Evolutionary conservation across 2,888 invertebrate genomes (phyloP).

Genomic region (Drosophila robusta): DNA sequence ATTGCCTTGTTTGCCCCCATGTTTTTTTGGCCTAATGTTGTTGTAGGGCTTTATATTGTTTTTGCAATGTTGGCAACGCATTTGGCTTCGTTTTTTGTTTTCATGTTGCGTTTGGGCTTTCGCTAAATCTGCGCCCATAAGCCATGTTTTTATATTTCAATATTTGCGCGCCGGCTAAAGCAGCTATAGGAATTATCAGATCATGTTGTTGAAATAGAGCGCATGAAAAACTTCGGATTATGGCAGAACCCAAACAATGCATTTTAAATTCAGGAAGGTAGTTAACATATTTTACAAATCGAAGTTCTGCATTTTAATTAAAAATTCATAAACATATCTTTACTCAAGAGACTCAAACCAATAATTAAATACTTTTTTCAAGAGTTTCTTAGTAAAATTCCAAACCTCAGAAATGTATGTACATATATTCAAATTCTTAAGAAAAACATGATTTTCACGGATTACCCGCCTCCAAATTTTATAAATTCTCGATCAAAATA

Average conservation of each 20-base stretch:
- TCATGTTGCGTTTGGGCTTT: slow-evolving; percentile 44
- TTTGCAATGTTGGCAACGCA: slow-evolving; percentile 65
- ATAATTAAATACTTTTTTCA: too few relatives aligned
- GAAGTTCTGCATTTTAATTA: neutral
- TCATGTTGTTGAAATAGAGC: slow-evolving; percentile 16
- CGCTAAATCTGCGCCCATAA: slow-evolving; percentile 67
- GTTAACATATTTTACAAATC: neutral
- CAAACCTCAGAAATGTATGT: too few relatives aligned
- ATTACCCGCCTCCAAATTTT: too few relatives aligned
- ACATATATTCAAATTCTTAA: too few relatives aligned
- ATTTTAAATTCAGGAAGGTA: neutral
- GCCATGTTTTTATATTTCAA: slow-evolving; percentile 73
- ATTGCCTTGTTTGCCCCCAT: slow-evolving; percentile 76
- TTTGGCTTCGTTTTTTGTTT: slow-evolving; percentile 53
- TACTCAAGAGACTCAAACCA: too few relatives aligned
- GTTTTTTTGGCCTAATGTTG: slow-evolving; percentile 63
- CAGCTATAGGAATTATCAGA: slow-evolving; percentile 57
- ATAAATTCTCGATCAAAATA: too few relatives aligned
- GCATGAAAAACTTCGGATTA: slow-evolving; percentile 13
- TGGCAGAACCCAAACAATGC: neutral
- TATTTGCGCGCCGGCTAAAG: slow-evolving; percentile 53
- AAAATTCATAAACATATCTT: too few relatives aligned
- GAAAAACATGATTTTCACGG: too few relatives aligned
- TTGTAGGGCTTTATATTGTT: slow-evolving; percentile 48
- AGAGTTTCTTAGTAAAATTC: too few relatives aligned